phyloP scores from a whole-genome alignment of 2,797 vertebrate genomes.

The Holocentrus rufus region DNA sequence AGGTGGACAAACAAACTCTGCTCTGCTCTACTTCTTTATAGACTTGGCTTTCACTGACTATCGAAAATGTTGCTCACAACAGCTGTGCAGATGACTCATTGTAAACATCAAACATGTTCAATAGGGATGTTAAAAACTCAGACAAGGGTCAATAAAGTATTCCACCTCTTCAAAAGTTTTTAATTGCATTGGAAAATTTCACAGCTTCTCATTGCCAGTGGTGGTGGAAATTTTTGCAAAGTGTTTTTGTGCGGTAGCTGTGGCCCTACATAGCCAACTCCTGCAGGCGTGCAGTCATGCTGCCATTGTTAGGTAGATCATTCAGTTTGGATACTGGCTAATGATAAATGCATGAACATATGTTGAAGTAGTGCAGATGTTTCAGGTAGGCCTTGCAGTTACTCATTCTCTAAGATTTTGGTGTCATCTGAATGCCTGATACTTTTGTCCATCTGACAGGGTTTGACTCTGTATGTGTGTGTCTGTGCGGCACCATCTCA shows the following conservation, averaged over 20 bases:
- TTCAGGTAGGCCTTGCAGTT: not conserved
- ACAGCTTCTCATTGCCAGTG: too few relatives aligned
- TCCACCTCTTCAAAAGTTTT: too few relatives aligned
- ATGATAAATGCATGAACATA: conserved; percentile 29
- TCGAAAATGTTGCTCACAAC: not conserved
- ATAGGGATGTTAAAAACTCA: not conserved
- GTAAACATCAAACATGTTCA: not conserved
- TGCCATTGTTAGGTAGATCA: conserved; percentile 7
- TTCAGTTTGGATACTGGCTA: conserved; percentile 8
- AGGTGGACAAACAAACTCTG: too few relatives aligned
- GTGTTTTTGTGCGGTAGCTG: not conserved
- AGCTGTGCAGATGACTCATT: not conserved
- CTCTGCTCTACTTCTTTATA: too few relatives aligned
- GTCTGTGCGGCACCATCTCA: not conserved
- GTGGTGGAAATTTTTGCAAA: too few relatives aligned
- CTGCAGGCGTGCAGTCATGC: not conserved
- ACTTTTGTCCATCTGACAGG: not conserved
- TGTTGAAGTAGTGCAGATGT: not conserved
- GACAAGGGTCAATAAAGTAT: not conserved
- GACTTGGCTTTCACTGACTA: too few relatives aligned
- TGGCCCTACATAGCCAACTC: not conserved
- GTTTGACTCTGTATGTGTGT: conserved; percentile 14
- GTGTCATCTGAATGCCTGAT: not conserved
- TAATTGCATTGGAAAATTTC: too few relatives aligned
- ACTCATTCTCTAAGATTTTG: not conserved